Evolutionary conservation across 2,888 invertebrate species (phyloP).

Genomic region (Drosophila quinaria): DNA sequence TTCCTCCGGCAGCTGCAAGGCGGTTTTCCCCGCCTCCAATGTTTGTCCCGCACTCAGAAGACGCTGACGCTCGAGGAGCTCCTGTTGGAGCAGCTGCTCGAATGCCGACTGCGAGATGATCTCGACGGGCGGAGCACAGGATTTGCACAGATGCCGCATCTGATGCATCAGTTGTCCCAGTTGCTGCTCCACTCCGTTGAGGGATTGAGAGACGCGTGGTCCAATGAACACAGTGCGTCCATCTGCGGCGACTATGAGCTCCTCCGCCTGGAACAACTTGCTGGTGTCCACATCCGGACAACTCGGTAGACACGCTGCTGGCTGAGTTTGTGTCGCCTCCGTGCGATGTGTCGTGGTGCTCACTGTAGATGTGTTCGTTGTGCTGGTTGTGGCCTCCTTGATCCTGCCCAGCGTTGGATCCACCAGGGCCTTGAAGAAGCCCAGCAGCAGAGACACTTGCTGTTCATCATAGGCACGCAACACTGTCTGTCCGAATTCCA

Average conservation of each 20-base stretch:
- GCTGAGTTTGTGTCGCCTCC: constrained; percentile 40
- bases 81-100: constrained; percentile 38
- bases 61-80: constrained; percentile 50
- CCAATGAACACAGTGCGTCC: constrained; percentile 51
- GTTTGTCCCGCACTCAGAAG: constrained; percentile 27
- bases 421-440: constrained; percentile 39
- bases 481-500: constrained; percentile 11
- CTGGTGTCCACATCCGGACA: constrained; percentile 37
- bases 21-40: constrained; percentile 26
- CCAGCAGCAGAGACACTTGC: constrained; percentile 38
- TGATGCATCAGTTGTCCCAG: constrained; percentile 37
- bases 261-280: constrained; percentile 32
- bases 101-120: constrained; percentile 41
- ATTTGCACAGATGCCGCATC: constrained; percentile 35
- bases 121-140: constrained; percentile 64
- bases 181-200: constrained; percentile 44
- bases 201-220: constrained; percentile 40
- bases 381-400: not conserved
- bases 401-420: constrained; percentile 3
- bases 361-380: not conserved
- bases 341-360: not conserved
- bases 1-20: constrained; percentile 31
- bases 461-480: constrained; percentile 38
- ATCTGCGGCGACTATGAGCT: constrained; percentile 39
- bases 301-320: constrained; percentile 22